These are phyloP conservation scores for Tiliacea aurago DNA, from an alignment of 2,888 invertebrate genomes.

Conservation along the genomic window DNA sequence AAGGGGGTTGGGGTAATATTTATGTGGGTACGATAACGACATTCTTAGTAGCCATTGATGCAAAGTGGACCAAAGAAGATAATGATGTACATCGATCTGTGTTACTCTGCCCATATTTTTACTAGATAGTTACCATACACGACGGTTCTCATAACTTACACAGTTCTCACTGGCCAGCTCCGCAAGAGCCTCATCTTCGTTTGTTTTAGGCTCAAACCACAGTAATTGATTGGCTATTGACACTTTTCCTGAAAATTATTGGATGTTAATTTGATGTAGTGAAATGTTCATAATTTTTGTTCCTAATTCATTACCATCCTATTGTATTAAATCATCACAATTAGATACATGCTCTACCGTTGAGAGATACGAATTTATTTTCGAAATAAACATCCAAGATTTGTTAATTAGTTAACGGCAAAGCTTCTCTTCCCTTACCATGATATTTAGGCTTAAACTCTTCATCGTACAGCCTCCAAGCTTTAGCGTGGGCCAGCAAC, in stretches of 20 bases:
- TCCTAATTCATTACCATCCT: neutral
- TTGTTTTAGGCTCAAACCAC: conserved; percentile 62
- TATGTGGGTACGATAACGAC: too few species aligned
- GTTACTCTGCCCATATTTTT: neutral
- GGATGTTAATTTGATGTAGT: neutral
- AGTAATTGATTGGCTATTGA: conserved; percentile 68
- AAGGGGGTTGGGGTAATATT: too few species aligned
- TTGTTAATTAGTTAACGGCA: neutral
- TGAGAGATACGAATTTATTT: neutral
- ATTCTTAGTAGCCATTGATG: too few species aligned
- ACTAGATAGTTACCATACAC: neutral
- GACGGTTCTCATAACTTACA: conserved; percentile 52
- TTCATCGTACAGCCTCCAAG: conserved; percentile 90
- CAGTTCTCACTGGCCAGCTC: conserved; percentile 58
- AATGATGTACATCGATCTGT: neutral
- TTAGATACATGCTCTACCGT: neutral
- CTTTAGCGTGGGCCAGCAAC: conserved; percentile 92
- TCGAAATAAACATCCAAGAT: neutral
- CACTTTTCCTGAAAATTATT: conserved; percentile 70
- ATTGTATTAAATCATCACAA: neutral
- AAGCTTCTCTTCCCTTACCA: conserved; percentile 28
- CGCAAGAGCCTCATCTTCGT: conserved; percentile 58
- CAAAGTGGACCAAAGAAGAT: too few species aligned
- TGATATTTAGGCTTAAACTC: conserved; percentile 83
- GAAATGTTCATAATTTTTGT: neutral